Base-by-base conservation (phyloP, 2,888 invertebrate genomes). In the Allygus modestus region DNA sequence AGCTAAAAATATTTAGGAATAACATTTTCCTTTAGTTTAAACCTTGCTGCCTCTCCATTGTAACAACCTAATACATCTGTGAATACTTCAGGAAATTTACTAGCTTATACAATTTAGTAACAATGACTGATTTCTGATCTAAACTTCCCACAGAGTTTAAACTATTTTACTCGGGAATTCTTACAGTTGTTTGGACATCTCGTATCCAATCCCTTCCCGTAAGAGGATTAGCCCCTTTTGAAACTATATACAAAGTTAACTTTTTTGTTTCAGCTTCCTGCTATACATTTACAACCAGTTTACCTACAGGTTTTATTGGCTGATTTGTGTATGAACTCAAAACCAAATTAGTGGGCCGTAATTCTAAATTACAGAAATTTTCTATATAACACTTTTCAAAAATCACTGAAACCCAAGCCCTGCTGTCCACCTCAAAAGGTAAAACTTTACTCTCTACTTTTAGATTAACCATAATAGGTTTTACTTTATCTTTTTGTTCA, bases 1-100 rank as follows among this genome's bases (percentile, higher is more conserved):
- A 88, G 84, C 79, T 87, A 88, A 41, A 86, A 85, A 86, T 87
- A 88, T 46, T 85, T 83, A 1, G 88, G 88, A 26, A 23, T 43
- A 17, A 87, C 87, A 28, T 86, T 84, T 9, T 87, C 61, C 41
- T 69, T 69, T 20, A 85, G 26, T 26, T 46, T 26, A 23, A 85
- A 54, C 31, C 46, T 71, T 37, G 65, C 41, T 84, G 58, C 43
- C 28, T 37, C 37, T 37, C 37, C 37, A 4, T 37, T 37, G 37
- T 37, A 37, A 37, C 37, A 37, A 37, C 37, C 37, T 37, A 37
- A 37, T 37, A 9, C 37, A 37, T 37, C 37, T 7, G 37, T 37
- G 9, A 37, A 37, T 37, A 37, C 37, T 9, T 37, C 37, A 37
- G 5, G 37, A 37, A 37, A 37, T 37, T 37, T 37, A 37, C 37